These are phyloP conservation scores for Melanotaenia boesemani DNA, from an alignment of 2,797 vertebrate species.

Conservation along the genomic window DNA sequence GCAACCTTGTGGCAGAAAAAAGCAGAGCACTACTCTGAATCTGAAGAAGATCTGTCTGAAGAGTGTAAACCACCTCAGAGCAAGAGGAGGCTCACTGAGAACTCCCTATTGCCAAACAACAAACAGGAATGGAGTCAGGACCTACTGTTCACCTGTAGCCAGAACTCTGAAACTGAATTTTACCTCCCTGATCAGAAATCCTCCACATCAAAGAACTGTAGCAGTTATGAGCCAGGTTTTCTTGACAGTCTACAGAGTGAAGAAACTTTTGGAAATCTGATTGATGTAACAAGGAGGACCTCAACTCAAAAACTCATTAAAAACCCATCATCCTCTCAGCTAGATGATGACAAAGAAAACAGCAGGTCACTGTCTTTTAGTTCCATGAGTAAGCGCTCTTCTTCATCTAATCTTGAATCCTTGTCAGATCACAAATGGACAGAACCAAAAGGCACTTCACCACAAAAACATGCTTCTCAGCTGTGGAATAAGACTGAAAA, in stretches of 20 bases:
- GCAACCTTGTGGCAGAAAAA: slow-evolving; percentile 21
- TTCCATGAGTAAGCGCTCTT: slow-evolving; percentile 25
- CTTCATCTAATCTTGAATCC: slow-evolving; percentile 8
- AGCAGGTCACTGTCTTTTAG: not conserved
- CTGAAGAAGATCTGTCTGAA: slow-evolving; percentile 45
- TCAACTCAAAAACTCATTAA: slow-evolving; percentile 64
- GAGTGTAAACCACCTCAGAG: slow-evolving; percentile 58
- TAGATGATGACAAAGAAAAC: slow-evolving; percentile 63
- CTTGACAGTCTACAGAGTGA: slow-evolving; percentile 23
- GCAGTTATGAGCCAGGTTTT: slow-evolving; percentile 17
- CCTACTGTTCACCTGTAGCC: slow-evolving; percentile 38
- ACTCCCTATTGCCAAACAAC: slow-evolving; percentile 6
- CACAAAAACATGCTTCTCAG: slow-evolving; percentile 38
- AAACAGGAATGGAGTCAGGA: slow-evolving; percentile 55
- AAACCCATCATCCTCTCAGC: slow-evolving; percentile 20
- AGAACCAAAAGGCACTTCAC: slow-evolving; percentile 27
- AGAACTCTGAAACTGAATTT: slow-evolving; percentile 46
- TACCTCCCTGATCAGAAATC: slow-evolving; percentile 19
- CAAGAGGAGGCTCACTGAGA: slow-evolving; percentile 54
- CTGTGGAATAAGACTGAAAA: slow-evolving; percentile 31
- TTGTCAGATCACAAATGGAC: slow-evolving; percentile 32
- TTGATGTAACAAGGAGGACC: slow-evolving; percentile 30
- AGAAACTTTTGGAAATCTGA: slow-evolving; percentile 30
- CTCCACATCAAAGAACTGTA: not conserved
- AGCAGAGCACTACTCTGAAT: not conserved